phyloP scores from a whole-genome alignment of 1,140 invertebrate species.

The Drosophila pandora region DNA sequence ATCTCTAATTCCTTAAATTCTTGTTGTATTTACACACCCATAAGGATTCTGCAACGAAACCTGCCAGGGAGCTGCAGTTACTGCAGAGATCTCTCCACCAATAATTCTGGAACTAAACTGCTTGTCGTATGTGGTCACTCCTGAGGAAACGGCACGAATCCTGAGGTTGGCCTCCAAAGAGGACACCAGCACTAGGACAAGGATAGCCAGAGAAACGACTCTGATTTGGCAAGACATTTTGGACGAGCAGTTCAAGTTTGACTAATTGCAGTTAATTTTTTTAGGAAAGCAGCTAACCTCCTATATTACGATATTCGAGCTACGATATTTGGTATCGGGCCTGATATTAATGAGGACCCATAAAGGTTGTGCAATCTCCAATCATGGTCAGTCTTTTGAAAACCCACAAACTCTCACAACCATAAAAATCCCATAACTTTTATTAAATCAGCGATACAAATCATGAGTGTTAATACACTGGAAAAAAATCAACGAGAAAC shows the following conservation, averaged over 20 bases:
- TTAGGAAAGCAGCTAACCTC: conserved; percentile 32
- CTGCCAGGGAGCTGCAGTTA: conserved; percentile 82
- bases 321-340: conserved; percentile 37
- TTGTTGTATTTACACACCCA: conserved; percentile 31
- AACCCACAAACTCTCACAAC: conserved; percentile 28
- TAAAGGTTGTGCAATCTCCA: conserved; percentile 49
- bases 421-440: conserved; percentile 60
- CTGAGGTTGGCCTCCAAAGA: conserved; percentile 25
- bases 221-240: conserved; percentile 56
- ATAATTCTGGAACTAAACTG: conserved; percentile 67
- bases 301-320: conserved; percentile 34
- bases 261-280: conserved; percentile 42
- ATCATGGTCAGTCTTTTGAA: conserved; percentile 37
- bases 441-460: conserved; percentile 46
- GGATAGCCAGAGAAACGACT: conserved; percentile 15
- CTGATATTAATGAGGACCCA: conserved; percentile 63
- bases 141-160: background rate
- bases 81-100: conserved; percentile 79
- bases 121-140: background rate
- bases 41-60: conserved; percentile 73
- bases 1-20: background rate
- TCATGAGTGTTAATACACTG: conserved; percentile 15
- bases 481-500: background rate
- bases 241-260: conserved; percentile 40
- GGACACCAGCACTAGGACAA: conserved; percentile 34